phyloP scores from a whole-genome alignment of 2,888 invertebrate genomes.

The Euplexia lucipara region DNA sequence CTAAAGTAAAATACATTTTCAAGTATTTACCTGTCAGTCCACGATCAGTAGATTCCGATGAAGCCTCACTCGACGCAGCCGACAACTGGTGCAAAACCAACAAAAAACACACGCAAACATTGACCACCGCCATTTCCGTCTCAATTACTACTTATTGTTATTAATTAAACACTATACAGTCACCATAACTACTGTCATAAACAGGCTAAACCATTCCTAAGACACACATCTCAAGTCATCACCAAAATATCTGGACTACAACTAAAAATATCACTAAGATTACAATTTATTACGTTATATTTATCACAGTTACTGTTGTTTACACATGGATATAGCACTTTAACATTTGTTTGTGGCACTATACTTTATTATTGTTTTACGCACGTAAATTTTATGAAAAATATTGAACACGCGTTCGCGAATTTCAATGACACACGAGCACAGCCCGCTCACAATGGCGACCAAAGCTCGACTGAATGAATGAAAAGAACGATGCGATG shows the following conservation, averaged over 20 bases:
- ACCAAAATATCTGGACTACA: conserved; percentile 72
- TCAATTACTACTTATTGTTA: conserved; percentile 80
- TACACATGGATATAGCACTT: conserved; percentile 51
- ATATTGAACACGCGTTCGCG: conserved; percentile 77
- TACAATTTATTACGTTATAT: conserved; percentile 39
- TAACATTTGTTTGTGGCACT: conserved; percentile 59
- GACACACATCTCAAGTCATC: conserved; percentile 74
- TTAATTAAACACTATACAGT: conserved; percentile 78
- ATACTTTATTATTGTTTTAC: conserved; percentile 53
- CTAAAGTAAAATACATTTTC: not conserved
- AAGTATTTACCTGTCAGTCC: conserved; percentile 79
- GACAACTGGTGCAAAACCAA: conserved; percentile 84
- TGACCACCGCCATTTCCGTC: conserved; percentile 83
- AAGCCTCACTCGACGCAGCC: conserved; percentile 79
- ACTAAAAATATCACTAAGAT: conserved; percentile 72
- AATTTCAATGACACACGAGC: conserved; percentile 57
- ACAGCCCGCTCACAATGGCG: conserved; percentile 56
- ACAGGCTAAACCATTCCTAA: conserved; percentile 62
- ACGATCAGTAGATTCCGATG: conserved; percentile 84
- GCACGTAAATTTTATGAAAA: conserved; percentile 68
- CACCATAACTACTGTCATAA: conserved; percentile 73
- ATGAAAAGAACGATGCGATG: conserved; percentile 62
- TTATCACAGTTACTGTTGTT: conserved; percentile 69
- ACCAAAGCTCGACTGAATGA: conserved; percentile 76
- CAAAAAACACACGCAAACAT: conserved; percentile 85